These are phyloP conservation scores for Lamellibrachia luymesi DNA, from an alignment of 1,140 invertebrate species.

Conservation along the genomic window DNA sequence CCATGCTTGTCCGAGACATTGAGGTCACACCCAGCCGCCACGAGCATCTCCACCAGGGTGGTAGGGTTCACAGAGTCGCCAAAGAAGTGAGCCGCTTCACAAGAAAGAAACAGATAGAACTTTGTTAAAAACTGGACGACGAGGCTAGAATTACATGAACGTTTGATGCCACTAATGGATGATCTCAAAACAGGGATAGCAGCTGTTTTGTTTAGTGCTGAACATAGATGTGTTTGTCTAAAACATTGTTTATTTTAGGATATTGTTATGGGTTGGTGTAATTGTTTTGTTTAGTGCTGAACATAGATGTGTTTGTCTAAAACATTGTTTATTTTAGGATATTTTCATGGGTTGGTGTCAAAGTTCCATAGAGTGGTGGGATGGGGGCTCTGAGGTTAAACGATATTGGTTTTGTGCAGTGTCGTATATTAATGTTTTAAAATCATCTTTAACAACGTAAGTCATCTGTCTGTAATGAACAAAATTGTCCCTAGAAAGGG, in stretches of 20 bases:
- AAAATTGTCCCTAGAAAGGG: not conserved
- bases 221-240: too few species aligned
- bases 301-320: too few species aligned
- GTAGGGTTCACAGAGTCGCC: constrained; percentile 32
- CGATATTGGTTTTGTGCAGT: too few species aligned
- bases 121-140: not conserved
- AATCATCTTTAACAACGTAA: not conserved
- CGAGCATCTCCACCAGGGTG: constrained; percentile 38
- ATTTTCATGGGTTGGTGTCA: not conserved
- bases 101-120: not conserved
- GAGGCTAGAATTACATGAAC: not conserved
- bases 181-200: too few species aligned
- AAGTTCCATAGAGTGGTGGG: too few species aligned
- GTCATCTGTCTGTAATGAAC: not conserved
- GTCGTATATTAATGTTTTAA: too few species aligned
- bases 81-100: constrained; percentile 43
- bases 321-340: too few species aligned
- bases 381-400: too few species aligned
- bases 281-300: too few species aligned
- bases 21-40: constrained; percentile 39
- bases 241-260: too few species aligned
- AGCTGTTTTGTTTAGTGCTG: too few species aligned
- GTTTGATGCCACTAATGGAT: not conserved
- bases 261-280: too few species aligned
- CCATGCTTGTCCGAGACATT: constrained; percentile 42